Evolutionary conservation across 2,797 vertebrate species (phyloP), one percentile per base, ranked within the genome.

Genomic region (Leptoclinus maculatus): DNA sequence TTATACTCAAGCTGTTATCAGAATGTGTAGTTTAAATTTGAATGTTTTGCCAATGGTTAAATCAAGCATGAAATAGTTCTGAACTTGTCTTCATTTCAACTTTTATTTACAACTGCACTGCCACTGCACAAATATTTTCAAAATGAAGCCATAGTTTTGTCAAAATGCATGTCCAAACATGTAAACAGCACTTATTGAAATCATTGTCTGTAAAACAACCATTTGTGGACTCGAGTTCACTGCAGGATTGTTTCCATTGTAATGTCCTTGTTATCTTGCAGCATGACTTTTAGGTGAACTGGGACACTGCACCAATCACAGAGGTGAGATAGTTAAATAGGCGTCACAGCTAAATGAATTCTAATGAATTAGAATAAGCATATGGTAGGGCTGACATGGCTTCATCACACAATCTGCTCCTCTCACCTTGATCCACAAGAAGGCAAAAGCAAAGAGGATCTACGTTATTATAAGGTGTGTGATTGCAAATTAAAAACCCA

Each of bases 351-450:
- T 80, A 83, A 88, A 92, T 91, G 79, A 89, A 93, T 91, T 86
- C 80, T 68, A 66, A 83, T 85, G 80, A 85, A 83, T 93, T 88
- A 83, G 80, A 92, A 88, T 87, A 68, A 91, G 84, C 93, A 93
- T 89, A 93, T 91, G 93, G 92, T 78, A 7, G 58, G 7, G 74
- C 54, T 87, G 88, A 84, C 87, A 74, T 56, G 67, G 81, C 75
- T 75, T 83, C 77, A 53, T 87, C 88, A 71, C 76, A 79, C 79
- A 53, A 9, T 80, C 57, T 69, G 77, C 84, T 83, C 72, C 76
- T 79, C 66, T 87, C 82, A 87, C 91, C 88, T 92, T 89, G 60
- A 81, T 75, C 69, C 69, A 73, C 51, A 39, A 43, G 66, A 60
- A 76, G 19, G 34, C 39, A 41, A 41, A 80, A 76, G 69, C 65